Conservation (phyloP, 2,797 vertebrate genomes). For the Chelidonichthys spinosus region DNA sequence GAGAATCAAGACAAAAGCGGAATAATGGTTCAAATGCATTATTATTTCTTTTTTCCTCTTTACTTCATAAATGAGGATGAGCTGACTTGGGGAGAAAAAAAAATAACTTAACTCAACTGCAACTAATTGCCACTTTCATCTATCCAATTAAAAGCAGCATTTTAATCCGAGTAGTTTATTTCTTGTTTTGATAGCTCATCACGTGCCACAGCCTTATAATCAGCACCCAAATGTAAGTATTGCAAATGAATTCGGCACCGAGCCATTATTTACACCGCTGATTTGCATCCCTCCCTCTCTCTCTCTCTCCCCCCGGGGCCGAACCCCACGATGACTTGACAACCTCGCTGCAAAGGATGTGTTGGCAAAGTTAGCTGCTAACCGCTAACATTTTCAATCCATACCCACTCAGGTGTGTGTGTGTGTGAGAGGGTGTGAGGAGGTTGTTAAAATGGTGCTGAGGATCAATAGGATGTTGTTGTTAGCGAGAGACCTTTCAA, state of each 20-base stretch:
- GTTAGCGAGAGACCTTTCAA: conserved; percentile 74
- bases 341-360: conserved; percentile 25
- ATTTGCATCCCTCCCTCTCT: conserved; percentile 58
- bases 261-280: conserved; percentile 59
- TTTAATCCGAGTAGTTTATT: conserved; percentile 80
- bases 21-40: conserved; percentile 54
- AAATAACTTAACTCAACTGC: conserved; percentile 71
- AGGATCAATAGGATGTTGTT: conserved; percentile 80
- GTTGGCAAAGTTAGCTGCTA: conserved; percentile 58
- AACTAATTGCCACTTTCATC: conserved; percentile 85
- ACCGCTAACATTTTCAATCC: conserved; percentile 72
- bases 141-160: conserved; percentile 82
- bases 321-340: conserved; percentile 55
- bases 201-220: conserved; percentile 75
- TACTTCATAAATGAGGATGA: conserved; percentile 66
- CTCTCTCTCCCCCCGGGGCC: conserved; percentile 36
- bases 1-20: conserved; percentile 29
- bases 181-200: conserved; percentile 79
- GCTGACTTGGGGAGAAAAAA: conserved; percentile 49
- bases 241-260: conserved; percentile 70
- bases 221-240: conserved; percentile 65
- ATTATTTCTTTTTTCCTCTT: conserved; percentile 27
- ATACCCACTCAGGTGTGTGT: conserved; percentile 69
- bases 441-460: conserved; percentile 76
- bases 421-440: conserved; percentile 66